phyloP scores from a whole-genome alignment of 2,113 vertebrate species.

The Thymallus thymallus region DNA sequence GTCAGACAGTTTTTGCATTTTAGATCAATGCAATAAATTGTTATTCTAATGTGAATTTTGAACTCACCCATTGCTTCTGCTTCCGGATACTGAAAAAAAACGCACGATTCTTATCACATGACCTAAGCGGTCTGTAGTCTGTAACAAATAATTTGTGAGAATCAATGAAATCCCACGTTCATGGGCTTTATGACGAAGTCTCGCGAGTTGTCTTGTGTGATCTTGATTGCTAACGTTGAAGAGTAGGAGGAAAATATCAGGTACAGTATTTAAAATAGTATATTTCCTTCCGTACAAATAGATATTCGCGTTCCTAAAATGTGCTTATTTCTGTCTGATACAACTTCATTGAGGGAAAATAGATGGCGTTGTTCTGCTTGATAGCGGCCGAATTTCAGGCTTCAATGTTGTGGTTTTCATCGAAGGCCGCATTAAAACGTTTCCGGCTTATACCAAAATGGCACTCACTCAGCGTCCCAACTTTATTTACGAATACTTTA shows the following conservation, averaged over 20 bases:
- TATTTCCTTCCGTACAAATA: background rate
- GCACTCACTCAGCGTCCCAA: too few species aligned
- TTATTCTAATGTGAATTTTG: background rate
- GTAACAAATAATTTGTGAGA: background rate
- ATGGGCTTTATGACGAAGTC: background rate
- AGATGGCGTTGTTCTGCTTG: slow-evolving; percentile 50
- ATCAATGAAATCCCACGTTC: slow-evolving; percentile 12
- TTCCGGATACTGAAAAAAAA: background rate
- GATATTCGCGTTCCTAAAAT: background rate
- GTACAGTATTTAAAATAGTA: slow-evolving; percentile 39
- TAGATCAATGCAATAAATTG: too few species aligned
- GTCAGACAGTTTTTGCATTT: too few species aligned
- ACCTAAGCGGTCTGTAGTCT: background rate
- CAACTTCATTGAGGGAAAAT: background rate
- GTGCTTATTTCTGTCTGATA: background rate
- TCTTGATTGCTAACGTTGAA: slow-evolving; percentile 47
- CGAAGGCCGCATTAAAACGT: slow-evolving; percentile 46
- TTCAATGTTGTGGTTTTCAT: slow-evolving; percentile 58
- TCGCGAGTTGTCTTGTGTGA: slow-evolving; percentile 26
- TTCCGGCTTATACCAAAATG: slow-evolving; percentile 25
- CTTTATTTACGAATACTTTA: background rate
- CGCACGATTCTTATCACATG: background rate
- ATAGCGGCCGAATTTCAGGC: slow-evolving; percentile 41
- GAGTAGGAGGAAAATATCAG: slow-evolving; percentile 55
- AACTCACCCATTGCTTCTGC: background rate